Evolutionary conservation across 2,113 vertebrate species (phyloP).

Genomic region (Amblyopsis rosae): DNA sequence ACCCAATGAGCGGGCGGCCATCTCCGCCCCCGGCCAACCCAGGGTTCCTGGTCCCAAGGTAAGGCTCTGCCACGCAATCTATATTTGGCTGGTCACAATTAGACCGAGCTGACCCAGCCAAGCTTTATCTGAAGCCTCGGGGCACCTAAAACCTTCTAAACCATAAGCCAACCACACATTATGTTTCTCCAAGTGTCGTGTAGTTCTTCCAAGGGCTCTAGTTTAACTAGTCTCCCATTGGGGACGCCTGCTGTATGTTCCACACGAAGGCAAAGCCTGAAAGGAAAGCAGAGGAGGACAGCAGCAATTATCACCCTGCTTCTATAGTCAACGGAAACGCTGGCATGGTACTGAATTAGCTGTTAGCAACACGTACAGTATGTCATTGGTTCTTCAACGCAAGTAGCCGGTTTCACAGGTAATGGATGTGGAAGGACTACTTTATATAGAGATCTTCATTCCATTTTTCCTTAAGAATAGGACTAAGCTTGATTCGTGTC

Average conservation of each 20-base stretch:
- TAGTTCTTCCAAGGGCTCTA: too few relatives aligned
- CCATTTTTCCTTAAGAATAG: too few relatives aligned
- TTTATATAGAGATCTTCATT: too few relatives aligned
- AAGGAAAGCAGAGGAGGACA: constrained; percentile 6
- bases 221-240: neutral
- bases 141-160: neutral
- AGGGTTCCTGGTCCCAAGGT: constrained; percentile 51
- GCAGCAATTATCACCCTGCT: constrained; percentile 13
- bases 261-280: constrained; percentile 35
- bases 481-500: too few relatives aligned
- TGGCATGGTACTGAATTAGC: constrained; percentile 28
- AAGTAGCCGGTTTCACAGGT: neutral
- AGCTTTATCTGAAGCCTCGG: neutral
- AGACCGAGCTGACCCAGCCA: neutral
- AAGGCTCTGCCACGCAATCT: constrained; percentile 2
- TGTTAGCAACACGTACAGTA: neutral
- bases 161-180: neutral
- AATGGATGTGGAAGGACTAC: too few relatives aligned
- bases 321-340: constrained; percentile 45
- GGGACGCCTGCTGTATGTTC: constrained; percentile 19
- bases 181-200: too few relatives aligned
- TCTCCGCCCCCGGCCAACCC: constrained; percentile 25
- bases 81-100: neutral
- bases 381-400: neutral
- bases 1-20: constrained; percentile 39